These are phyloP conservation scores for Sinella curviseta DNA, from an alignment of 1,140 invertebrate species.

Conservation along the genomic window DNA sequence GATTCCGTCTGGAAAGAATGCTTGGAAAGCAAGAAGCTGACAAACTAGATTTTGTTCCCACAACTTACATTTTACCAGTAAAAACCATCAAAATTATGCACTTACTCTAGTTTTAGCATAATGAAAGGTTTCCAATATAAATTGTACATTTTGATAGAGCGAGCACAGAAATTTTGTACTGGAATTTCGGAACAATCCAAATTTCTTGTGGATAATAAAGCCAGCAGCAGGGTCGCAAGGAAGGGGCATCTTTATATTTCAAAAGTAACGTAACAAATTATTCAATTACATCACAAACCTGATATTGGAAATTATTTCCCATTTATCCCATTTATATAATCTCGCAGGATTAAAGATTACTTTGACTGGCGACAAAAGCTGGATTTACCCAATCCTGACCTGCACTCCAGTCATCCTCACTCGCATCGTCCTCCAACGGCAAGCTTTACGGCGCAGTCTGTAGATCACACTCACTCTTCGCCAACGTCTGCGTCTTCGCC, in stretches of 20 bases:
- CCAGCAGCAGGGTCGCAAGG: constrained; percentile 60
- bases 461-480: too few relatives aligned
- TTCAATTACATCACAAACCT: too few relatives aligned
- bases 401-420: too few relatives aligned
- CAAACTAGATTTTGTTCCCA: constrained; percentile 56
- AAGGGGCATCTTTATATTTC: constrained; percentile 63
- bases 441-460: too few relatives aligned
- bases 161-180: constrained; percentile 55
- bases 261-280: too few relatives aligned
- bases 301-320: too few relatives aligned
- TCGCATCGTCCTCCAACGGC: too few relatives aligned
- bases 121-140: too few relatives aligned
- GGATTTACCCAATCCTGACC: background rate
- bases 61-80: constrained; percentile 57
- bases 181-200: constrained; percentile 60
- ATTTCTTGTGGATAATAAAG: constrained; percentile 66
- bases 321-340: background rate
- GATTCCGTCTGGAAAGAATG: constrained; percentile 35
- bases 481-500: too few relatives aligned
- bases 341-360: constrained; percentile 35
- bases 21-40: constrained; percentile 52
- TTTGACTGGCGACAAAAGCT: constrained; percentile 39
- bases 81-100: too few relatives aligned
- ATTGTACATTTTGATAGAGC: constrained; percentile 54
- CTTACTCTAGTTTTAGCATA: too few relatives aligned